A percentile compares a stretch with the other conserved stretches of the same genome.
phyloP scores from a whole-genome alignment of 2,113 vertebrate species.

The Varanus salvator region DNA sequence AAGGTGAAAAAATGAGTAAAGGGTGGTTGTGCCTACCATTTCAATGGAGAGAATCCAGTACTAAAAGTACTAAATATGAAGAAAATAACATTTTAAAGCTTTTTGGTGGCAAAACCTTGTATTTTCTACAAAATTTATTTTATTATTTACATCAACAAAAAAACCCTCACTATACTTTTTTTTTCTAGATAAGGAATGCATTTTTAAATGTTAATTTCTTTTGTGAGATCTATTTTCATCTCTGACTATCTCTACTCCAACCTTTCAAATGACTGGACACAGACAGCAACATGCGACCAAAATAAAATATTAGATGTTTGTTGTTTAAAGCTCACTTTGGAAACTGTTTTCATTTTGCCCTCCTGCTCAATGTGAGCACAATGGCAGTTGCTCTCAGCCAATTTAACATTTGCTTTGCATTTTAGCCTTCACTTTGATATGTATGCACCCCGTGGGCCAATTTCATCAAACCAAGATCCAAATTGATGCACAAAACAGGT shows the following conservation, averaged over 20 bases:
- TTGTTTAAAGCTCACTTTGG: constrained; percentile 33
- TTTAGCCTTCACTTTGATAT: not conserved
- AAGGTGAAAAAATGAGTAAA: too few species aligned
- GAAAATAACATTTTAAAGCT: not conserved
- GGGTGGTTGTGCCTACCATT: not conserved
- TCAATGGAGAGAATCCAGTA: not conserved
- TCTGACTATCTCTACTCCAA: constrained; percentile 22
- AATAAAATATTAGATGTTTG: constrained; percentile 40
- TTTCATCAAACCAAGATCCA: not conserved
- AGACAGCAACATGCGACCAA: not conserved
- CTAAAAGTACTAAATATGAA: not conserved
- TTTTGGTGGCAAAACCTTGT: not conserved
- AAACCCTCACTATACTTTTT: not conserved
- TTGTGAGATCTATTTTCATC: constrained; percentile 39
- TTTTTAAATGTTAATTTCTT: constrained; percentile 42
- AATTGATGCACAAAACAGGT: constrained; percentile 29
- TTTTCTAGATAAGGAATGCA: not conserved
- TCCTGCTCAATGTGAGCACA: constrained; percentile 8
- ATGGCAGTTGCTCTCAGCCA: constrained; percentile 21
- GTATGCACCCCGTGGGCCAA: not conserved
- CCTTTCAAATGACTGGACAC: constrained; percentile 16
- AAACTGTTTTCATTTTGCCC: constrained; percentile 12
- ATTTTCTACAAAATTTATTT: not conserved
- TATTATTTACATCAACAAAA: constrained; percentile 28
- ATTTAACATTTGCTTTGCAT: constrained; percentile 21